Evolutionary conservation across 2,113 vertebrate genomes (phyloP).

Genomic region (Turnix velox): DNA sequence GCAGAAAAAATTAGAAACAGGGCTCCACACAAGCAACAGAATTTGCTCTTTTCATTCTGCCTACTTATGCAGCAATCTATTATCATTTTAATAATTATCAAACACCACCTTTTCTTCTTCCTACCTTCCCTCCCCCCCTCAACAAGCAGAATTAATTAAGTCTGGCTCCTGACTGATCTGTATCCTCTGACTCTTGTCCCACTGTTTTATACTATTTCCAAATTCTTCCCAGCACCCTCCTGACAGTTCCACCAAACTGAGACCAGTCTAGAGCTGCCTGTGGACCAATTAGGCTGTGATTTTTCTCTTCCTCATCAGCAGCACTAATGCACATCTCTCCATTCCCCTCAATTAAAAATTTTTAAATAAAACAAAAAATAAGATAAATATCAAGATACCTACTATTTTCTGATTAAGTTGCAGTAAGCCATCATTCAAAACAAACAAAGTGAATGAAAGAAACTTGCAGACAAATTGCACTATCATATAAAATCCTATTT

Average conservation of each 20-base stretch:
- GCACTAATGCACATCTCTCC: background rate
- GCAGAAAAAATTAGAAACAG: background rate
- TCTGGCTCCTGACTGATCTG: background rate
- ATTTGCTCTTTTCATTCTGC: background rate
- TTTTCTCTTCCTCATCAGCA: background rate
- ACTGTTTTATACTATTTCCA: background rate
- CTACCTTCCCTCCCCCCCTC: fast-evolving
- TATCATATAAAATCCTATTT: background rate
- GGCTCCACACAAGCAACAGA: background rate
- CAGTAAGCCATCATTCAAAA: background rate
- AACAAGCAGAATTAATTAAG: background rate
- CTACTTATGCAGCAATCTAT: background rate
- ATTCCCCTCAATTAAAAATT: background rate
- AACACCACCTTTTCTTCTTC: background rate
- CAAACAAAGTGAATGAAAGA: background rate
- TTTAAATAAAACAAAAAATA: background rate
- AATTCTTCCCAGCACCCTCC: background rate
- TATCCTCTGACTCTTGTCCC: fast-evolving
- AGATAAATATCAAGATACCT: background rate
- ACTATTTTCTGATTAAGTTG: background rate
- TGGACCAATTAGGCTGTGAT: background rate
- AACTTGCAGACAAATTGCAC: background rate
- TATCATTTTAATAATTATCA: background rate
- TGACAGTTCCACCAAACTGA: background rate
- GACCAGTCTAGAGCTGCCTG: background rate